These are phyloP conservation scores for Tokudaia muenninki DNA, from an alignment of 2,797 vertebrate genomes.

Conservation along the genomic window DNA sequence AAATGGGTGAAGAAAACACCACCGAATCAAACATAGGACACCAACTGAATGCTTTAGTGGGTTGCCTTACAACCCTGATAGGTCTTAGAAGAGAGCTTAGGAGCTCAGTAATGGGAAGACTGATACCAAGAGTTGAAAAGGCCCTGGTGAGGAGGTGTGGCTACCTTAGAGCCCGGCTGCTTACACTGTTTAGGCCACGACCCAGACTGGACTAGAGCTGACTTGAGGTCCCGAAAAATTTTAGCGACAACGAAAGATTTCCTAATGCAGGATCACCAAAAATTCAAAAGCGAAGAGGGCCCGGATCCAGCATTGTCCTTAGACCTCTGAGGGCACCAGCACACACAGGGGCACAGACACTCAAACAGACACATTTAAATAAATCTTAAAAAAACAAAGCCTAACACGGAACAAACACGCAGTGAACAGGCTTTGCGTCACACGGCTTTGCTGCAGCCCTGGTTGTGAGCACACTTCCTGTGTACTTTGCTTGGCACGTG, in stretches of 20 bases:
- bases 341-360: not conserved
- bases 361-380: not conserved
- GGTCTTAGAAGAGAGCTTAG: not conserved
- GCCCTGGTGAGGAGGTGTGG: not conserved
- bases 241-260: not conserved
- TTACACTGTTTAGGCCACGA: not conserved
- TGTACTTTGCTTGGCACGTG: not conserved
- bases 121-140: too few relatives aligned
- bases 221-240: not conserved
- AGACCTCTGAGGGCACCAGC: not conserved
- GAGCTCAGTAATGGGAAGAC: not conserved
- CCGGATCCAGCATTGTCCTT: not conserved
- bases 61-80: not conserved
- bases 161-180: not conserved
- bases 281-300: not conserved
- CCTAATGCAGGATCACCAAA: not conserved
- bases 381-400: not conserved
- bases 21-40: not conserved
- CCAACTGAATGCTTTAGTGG: not conserved
- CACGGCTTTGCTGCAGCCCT: not conserved
- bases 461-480: not conserved
- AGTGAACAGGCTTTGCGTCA: not conserved
- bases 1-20: not conserved
- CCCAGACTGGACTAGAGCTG: not conserved
- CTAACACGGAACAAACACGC: not conserved